Conservation (phyloP, 2,113 vertebrate genomes). For the Alethe castanea region DNA sequence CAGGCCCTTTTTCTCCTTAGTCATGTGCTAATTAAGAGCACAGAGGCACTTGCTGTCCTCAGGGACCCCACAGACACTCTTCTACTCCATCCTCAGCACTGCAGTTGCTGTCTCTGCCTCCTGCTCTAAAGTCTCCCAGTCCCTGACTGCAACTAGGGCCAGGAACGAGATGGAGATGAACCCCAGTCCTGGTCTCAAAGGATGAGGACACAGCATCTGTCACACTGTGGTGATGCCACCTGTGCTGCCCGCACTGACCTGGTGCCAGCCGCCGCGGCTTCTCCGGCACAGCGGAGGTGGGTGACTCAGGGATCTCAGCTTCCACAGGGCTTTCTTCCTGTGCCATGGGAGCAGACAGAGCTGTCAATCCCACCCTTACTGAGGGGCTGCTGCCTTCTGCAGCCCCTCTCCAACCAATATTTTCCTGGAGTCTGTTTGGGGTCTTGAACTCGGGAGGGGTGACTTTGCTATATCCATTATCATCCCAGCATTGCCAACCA, state of each 20-base stretch:
- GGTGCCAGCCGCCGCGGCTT: constrained; percentile 58
- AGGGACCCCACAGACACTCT: background rate
- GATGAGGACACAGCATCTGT: fast-evolving
- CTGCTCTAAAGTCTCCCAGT: background rate
- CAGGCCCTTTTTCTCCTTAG: background rate
- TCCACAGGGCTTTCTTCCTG: constrained; percentile 57
- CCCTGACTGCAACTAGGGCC: background rate
- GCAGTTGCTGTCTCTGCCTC: background rate
- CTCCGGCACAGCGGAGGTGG: constrained; percentile 63
- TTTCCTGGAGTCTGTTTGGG: background rate
- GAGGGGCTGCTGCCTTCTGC: background rate
- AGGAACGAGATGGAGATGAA: background rate
- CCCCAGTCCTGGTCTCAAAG: background rate
- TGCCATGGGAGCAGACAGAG: background rate
- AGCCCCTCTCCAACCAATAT: fast-evolving
- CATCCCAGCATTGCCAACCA: background rate
- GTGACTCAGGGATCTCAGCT: constrained; percentile 65
- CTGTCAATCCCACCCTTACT: background rate
- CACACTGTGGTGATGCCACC: background rate
- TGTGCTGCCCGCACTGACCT: constrained; percentile 44
- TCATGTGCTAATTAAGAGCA: background rate
- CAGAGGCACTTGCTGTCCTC: background rate
- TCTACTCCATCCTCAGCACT: background rate
- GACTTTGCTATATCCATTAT: background rate
- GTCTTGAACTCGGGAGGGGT: background rate